phyloP scores from a whole-genome alignment of 2,113 vertebrate species.

The Lates calcarifer region DNA sequence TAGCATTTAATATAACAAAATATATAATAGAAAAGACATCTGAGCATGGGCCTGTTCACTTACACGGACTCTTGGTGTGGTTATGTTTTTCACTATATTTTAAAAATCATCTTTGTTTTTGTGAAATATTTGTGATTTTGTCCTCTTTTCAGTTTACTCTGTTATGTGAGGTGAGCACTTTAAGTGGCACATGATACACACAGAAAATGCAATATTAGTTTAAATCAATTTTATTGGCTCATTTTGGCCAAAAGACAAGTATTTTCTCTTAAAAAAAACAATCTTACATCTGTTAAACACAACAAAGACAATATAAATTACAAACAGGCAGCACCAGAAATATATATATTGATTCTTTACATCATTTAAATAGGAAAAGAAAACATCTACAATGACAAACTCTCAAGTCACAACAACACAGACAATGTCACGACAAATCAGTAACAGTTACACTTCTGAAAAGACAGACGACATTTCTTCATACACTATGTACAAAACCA shows the following conservation, averaged over 20 bases:
- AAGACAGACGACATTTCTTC: slow-evolving; percentile 52
- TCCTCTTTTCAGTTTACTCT: neutral
- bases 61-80: neutral
- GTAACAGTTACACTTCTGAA: slow-evolving; percentile 52
- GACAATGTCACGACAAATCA: slow-evolving; percentile 57
- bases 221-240: slow-evolving; percentile 80
- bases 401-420: slow-evolving; percentile 50
- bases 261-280: slow-evolving; percentile 72
- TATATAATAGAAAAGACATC: neutral
- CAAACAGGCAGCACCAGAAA: slow-evolving; percentile 73
- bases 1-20: neutral
- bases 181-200: slow-evolving; percentile 1
- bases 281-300: slow-evolving; percentile 62
- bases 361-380: slow-evolving; percentile 81
- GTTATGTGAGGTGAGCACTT: neutral
- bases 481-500: slow-evolving; percentile 70
- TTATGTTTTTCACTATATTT: neutral
- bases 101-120: neutral
- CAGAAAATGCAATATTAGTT: slow-evolving; percentile 32
- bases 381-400: slow-evolving; percentile 51
- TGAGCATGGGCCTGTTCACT: no score
- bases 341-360: slow-evolving; percentile 73
- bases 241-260: slow-evolving; percentile 56
- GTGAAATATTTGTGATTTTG: neutral
- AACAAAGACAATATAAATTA: slow-evolving; percentile 81